Evolutionary conservation across 2,888 invertebrate genomes (phyloP).

Genomic region (Chymomyza amoena): DNA sequence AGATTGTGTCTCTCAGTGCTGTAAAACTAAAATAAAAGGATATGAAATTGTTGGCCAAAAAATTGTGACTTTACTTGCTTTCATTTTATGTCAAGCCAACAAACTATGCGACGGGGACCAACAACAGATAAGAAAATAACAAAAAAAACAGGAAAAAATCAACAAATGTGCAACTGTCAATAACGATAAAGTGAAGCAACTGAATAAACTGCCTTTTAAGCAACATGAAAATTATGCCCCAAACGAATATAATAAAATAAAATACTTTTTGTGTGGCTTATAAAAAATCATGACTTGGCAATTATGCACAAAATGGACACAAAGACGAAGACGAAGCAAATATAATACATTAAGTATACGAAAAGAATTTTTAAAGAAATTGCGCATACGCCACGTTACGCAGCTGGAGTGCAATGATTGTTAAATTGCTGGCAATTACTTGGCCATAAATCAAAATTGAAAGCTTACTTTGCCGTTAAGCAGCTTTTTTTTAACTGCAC

Average conservation of each 20-base stretch:
- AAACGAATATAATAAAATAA: conserved; percentile 62
- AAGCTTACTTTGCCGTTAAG: conserved; percentile 36
- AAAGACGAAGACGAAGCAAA: neutral
- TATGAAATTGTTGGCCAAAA: conserved; percentile 4
- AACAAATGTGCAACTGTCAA: conserved; percentile 56
- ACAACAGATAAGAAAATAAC: conserved; percentile 18
- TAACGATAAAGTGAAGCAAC: conserved; percentile 61
- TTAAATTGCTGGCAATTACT: conserved; percentile 70
- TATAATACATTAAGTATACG: conserved; percentile 38
- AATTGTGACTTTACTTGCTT: neutral
- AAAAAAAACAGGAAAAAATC: conserved; percentile 15
- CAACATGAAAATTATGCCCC: conserved; percentile 73
- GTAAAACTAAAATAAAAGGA: conserved; percentile 31
- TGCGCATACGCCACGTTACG: conserved; percentile 64
- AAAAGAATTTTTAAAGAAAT: conserved; percentile 8
- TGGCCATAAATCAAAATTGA: conserved; percentile 31
- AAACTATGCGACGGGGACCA: conserved; percentile 71
- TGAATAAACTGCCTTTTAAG: conserved; percentile 64
- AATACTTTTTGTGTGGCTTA: conserved; percentile 43
- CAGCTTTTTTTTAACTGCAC: conserved; percentile 48
- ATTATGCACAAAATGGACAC: conserved; percentile 71
- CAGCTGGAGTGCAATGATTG: conserved; percentile 46
- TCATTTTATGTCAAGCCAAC: conserved; percentile 36
- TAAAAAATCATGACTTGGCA: conserved; percentile 71
- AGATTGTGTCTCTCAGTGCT: conserved; percentile 50